phyloP scores from a whole-genome alignment of 23 tunicate species.

The Styela plicata region DNA sequence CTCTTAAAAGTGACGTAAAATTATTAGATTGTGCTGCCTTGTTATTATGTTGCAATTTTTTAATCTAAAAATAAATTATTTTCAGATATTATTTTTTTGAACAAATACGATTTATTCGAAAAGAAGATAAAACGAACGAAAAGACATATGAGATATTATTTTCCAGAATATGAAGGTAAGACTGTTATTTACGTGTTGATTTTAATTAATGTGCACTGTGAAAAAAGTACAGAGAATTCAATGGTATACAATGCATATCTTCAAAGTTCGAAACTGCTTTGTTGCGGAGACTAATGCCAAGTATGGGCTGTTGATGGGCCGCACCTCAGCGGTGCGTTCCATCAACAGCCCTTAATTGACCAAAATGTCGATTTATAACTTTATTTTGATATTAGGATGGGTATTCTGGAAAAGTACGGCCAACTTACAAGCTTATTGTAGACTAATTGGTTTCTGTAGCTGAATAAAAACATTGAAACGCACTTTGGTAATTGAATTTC shows the following conservation, averaged over 20 bases:
- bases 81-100: constrained; percentile 17
- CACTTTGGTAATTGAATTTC: background rate
- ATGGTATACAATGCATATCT: background rate
- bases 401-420: background rate
- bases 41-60: no score
- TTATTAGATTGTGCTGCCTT: no score
- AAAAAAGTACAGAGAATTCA: background rate
- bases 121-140: constrained; percentile 28
- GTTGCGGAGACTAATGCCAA: no score
- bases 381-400: background rate
- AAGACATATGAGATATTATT: constrained; percentile 17
- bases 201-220: background rate
- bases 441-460: background rate
- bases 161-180: constrained; percentile 32
- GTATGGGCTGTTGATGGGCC: no score
- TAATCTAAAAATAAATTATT: no score
- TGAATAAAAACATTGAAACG: background rate
- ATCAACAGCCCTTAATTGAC: no score
- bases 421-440: background rate
- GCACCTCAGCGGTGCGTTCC: no score
- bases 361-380: background rate
- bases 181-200: background rate
- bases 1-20: no score
- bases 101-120: constrained; percentile 34
- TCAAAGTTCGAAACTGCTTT: background rate